phyloP scores from a whole-genome alignment of 2,888 invertebrate genomes.

The Chrysopilus asiliformis region DNA sequence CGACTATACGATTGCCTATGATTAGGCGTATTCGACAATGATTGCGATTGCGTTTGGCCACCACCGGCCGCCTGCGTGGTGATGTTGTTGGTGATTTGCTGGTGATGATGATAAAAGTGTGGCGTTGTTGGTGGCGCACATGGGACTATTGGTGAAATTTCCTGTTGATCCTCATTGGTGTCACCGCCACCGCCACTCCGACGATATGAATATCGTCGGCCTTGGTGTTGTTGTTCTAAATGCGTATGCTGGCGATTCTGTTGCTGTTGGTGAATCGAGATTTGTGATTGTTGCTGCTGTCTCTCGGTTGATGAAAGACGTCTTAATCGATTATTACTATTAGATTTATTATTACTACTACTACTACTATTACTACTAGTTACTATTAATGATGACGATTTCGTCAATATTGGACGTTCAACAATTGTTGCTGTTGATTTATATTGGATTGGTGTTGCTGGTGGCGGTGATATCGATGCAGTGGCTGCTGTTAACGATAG shows the following conservation, averaged over 20 bases:
- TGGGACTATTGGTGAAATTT: no score
- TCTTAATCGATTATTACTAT: background rate
- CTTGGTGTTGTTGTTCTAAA: background rate
- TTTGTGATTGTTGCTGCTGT: background rate
- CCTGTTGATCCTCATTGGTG: no score
- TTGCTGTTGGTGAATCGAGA: background rate
- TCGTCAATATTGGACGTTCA: background rate
- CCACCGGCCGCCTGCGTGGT: no score
- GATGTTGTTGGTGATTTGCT: no score
- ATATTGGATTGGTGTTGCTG: no score
- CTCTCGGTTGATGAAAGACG: background rate
- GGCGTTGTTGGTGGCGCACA: background rate
- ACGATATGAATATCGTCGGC: background rate
- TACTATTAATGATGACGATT: no score
- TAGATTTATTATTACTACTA: no score
- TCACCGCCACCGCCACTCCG: no score
- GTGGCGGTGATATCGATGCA: background rate
- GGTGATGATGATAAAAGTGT: no score
- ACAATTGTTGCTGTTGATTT: no score
- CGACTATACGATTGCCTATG: background rate
- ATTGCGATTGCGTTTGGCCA: background rate
- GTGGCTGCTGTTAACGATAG: background rate
- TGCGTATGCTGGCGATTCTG: background rate
- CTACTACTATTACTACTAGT: no score
- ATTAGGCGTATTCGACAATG: background rate